Evolutionary conservation across 2,113 vertebrate genomes (phyloP), one percentile per base, ranked within the genome.

Genomic region (Crypturellus undulatus): DNA sequence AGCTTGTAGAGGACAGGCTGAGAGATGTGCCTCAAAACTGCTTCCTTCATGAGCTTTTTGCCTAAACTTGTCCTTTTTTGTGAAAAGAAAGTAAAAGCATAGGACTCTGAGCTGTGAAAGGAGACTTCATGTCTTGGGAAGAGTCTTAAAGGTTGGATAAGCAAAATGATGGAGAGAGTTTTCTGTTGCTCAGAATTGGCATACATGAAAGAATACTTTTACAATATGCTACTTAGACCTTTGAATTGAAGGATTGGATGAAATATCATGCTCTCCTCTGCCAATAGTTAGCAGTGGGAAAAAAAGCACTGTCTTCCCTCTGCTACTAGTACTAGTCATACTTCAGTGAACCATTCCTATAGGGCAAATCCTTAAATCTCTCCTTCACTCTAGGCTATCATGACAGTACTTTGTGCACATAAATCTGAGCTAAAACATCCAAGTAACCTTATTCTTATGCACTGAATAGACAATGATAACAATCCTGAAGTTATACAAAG

Each of bases 71-170:
- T 79, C 59, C 10, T 82, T 89, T 77, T 77, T 28, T 38, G 43
- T 26, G 64, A 51, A 65, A 78, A 75, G 32, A 84, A 94, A 51
- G 10, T 93, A 60, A 86, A 80, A 92, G 40, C 65, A 56, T 47
- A 12, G 22, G 22, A 14, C 60, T 62, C 20, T 84, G 13, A 75
- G 42, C 21, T 64, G 16, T 25, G 32, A 38, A 88, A 63, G 26
- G 70, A 71, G 63, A 73, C 77, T 22, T 79, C 56, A 34, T 71
- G 49, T 63, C 36, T 83, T 79, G 40, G 40, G 24, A 90, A 40
- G 63, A 72, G 24, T 92, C 59, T 73, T 93, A 63, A 79, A 68
- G 91, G 14, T 22, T 24, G 88, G 68, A 51, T 87, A 83, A 80
- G 45, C 64, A 42, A 42, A 36, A 58, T 19, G 45, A 56, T 49